Conservation (phyloP, 2,888 invertebrate species). For the Stenchaetothrips biformis region DNA sequence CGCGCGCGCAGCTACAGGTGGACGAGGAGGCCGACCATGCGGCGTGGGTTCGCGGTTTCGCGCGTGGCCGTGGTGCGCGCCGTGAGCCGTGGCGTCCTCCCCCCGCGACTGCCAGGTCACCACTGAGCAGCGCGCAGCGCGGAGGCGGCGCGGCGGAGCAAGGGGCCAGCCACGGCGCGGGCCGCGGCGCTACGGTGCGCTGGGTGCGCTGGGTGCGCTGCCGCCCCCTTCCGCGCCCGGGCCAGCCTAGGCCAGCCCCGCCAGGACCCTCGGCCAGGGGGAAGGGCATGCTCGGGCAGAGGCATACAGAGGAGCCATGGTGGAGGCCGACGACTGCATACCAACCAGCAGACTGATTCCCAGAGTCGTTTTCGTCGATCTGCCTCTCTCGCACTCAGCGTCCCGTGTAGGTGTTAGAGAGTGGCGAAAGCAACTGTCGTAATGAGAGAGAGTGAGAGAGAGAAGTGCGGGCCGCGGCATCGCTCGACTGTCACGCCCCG, state of each 20-base stretch:
- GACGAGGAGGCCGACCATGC: background rate
- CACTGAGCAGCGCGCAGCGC: background rate
- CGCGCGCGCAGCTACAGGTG: constrained; percentile 5
- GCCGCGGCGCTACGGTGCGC: background rate
- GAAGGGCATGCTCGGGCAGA: too few relatives aligned
- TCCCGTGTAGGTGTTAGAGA: too few relatives aligned
- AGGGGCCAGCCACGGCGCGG: background rate
- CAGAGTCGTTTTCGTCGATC: too few relatives aligned
- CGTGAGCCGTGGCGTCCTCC: background rate
- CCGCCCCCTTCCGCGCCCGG: background rate
- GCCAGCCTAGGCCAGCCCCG: background rate
- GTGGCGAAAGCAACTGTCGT: too few relatives aligned
- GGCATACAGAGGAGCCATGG: too few relatives aligned
- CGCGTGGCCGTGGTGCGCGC: background rate
- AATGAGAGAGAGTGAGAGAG: too few relatives aligned
- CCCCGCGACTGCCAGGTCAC: background rate
- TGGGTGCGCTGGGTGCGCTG: background rate
- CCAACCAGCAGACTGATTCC: too few relatives aligned
- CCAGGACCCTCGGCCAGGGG: too few relatives aligned
- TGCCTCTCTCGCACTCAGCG: too few relatives aligned
- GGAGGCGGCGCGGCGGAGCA: background rate
- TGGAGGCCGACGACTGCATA: too few relatives aligned
- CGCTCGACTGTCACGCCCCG: too few relatives aligned
- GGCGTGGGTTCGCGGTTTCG: background rate
- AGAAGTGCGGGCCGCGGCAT: too few relatives aligned